Percentiles rank a stretch among this genome's conserved stretches.
phyloP scores from a whole-genome alignment of 2,888 invertebrate species.

The Melinopterus prodromus region DNA sequence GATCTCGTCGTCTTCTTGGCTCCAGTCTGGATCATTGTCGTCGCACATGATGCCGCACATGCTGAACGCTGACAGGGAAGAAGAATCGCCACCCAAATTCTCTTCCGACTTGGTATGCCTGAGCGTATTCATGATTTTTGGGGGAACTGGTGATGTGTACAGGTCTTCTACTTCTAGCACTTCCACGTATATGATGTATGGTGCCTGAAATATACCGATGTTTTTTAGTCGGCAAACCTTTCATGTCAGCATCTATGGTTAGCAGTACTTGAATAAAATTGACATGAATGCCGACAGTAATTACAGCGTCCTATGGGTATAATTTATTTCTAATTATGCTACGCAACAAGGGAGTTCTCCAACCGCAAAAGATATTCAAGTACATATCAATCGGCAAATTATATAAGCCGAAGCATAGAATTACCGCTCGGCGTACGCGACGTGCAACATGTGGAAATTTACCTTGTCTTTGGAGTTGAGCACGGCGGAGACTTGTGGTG shows the following conservation, averaged over 20 bases:
- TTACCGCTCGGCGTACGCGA: background rate
- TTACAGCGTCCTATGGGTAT: too few relatives aligned
- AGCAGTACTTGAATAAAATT: too few relatives aligned
- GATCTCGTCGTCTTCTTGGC: conserved; percentile 95
- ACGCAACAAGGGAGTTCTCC: background rate
- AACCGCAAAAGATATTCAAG: background rate
- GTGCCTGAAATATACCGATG: conserved; percentile 71
- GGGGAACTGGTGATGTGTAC: conserved; percentile 84
- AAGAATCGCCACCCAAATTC: conserved; percentile 69
- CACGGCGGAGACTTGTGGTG: conserved; percentile 96
- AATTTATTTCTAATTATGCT: too few relatives aligned
- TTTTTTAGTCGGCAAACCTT: too few relatives aligned
- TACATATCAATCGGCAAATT: background rate
- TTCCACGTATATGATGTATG: conserved; percentile 98
- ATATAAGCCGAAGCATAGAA: background rate
- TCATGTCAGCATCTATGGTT: too few relatives aligned
- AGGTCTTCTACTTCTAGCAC: conserved; percentile 89
- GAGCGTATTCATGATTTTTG: conserved; percentile 87
- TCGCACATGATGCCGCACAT: conserved; percentile 65
- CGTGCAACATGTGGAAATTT: conserved; percentile 28
- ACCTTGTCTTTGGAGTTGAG: conserved; percentile 98
- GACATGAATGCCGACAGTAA: too few relatives aligned
- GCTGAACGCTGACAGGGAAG: conserved; percentile 61
- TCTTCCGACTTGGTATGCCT: conserved; percentile 95
- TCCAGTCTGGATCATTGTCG: conserved; percentile 80